Conservation (phyloP, 2,888 invertebrate genomes). For the Alloplasta piceator region DNA sequence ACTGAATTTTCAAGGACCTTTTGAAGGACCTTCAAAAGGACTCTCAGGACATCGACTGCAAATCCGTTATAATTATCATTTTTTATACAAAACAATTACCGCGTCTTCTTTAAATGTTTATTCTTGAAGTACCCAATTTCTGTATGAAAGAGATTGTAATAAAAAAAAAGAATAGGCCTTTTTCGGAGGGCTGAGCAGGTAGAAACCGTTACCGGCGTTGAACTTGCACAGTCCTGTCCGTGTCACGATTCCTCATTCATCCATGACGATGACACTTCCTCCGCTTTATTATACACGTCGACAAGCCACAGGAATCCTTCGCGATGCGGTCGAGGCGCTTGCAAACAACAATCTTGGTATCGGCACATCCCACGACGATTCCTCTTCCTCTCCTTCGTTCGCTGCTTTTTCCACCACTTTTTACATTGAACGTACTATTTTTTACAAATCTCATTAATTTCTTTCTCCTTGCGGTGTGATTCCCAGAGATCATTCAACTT, state of each 20-base stretch:
- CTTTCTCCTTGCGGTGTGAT: background rate
- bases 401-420: slow-evolving; percentile 19
- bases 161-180: no score
- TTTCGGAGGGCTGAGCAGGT: no score
- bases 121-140: no score
- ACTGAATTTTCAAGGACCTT: no score
- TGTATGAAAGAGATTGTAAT: no score
- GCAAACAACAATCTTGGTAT: slow-evolving; percentile 21
- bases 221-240: slow-evolving; percentile 38
- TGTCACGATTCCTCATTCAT: slow-evolving; percentile 38
- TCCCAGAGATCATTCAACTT: background rate
- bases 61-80: no score
- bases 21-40: no score
- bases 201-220: slow-evolving; percentile 30
- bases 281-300: slow-evolving; percentile 14
- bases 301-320: slow-evolving; percentile 46
- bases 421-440: background rate
- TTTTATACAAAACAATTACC: no score
- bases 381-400: background rate
- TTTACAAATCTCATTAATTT: background rate
- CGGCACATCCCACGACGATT: slow-evolving; percentile 9
- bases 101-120: no score
- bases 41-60: no score
- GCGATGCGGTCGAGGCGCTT: slow-evolving; percentile 33
- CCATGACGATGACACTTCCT: slow-evolving; percentile 9